Evolutionary conservation across 2,113 vertebrate genomes (phyloP), one percentile per base, ranked within the genome.

Genomic region (Dryoscopus gambensis): DNA sequence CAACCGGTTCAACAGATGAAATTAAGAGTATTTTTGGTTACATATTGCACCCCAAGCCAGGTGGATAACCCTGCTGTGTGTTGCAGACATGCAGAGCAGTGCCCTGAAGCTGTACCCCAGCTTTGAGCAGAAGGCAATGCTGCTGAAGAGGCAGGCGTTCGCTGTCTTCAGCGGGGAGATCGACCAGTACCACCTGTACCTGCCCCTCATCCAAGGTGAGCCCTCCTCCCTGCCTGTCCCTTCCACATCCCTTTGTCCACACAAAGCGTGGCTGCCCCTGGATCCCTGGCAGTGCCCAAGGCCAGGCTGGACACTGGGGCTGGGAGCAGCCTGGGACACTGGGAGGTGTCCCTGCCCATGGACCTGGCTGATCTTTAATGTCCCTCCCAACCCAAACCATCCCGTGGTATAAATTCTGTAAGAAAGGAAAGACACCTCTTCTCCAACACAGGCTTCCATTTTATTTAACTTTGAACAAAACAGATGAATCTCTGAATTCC

Each of bases 101-200:
- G 98, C 99, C 83, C 95, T 99, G 89, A 99, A 99, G 96, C 98
- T 99, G 27, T 99, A 99, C 87, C 93, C 98, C 25, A 99, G 98
- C 80, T 97, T 59, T 53, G 99, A 99, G 84, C 99, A 99, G 97
- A 99, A 99, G 92, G 99, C 99, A 25, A 99, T 99, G 99, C 96
- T 99, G 89, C 94, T 99, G 50, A 99, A 99, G 84, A 98, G 99
- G 33, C 99, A 99, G 95, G 99, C 99, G 0, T 99, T 99, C 11
- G 99, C 99, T 7, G 98, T 99, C 95, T 99, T 99, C 96, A 99
- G 99, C 11, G 99, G 99, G 35, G 99, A 99, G 86, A 94, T 97
- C 1, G 99, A 99, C 96, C 99, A 99, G 87, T 99, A 99, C 96
- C 99, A 99, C 93, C 98, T 99, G 27, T 99, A 99, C 81, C 98